phyloP scores from a whole-genome alignment of 2,797 vertebrate species.

The Hoplostethus mediterraneus region DNA sequence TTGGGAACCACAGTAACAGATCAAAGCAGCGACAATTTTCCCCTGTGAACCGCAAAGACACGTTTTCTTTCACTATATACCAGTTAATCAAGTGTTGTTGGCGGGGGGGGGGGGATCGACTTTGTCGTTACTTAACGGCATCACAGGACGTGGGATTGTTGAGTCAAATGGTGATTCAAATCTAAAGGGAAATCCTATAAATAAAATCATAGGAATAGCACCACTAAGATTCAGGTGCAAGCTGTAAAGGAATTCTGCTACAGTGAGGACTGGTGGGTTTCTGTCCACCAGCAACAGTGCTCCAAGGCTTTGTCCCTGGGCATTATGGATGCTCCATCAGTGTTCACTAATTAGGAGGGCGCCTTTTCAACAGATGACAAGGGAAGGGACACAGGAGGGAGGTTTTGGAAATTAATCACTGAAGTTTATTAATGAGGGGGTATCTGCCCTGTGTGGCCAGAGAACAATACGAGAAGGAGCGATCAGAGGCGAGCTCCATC shows the following conservation, averaged over 20 bases:
- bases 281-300: conserved; percentile 30
- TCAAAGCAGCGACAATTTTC: conserved; percentile 19
- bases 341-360: conserved; percentile 76
- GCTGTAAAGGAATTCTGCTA: conserved; percentile 9
- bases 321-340: conserved; percentile 63
- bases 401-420: conserved; percentile 74
- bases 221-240: not conserved
- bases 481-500: conserved; percentile 61
- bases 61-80: not conserved
- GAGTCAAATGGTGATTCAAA: not conserved
- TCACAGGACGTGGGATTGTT: not conserved
- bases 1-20: conserved; percentile 41
- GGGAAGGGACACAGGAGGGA: conserved; percentile 61
- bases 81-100: not conserved
- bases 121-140: not conserved
- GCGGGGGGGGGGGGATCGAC: too few species aligned
- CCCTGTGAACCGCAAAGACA: conserved; percentile 4
- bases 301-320: conserved; percentile 38
- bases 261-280: conserved; percentile 39
- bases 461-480: conserved; percentile 71
- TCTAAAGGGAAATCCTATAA: not conserved
- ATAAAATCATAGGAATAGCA: not conserved
- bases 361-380: conserved; percentile 61
- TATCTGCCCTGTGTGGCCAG: conserved; percentile 64
- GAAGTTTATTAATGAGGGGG: conserved; percentile 76